Evolutionary conservation across 2,888 invertebrate species (phyloP), one percentile per base, ranked within the genome.

Genomic region (Coremacera marginata): DNA sequence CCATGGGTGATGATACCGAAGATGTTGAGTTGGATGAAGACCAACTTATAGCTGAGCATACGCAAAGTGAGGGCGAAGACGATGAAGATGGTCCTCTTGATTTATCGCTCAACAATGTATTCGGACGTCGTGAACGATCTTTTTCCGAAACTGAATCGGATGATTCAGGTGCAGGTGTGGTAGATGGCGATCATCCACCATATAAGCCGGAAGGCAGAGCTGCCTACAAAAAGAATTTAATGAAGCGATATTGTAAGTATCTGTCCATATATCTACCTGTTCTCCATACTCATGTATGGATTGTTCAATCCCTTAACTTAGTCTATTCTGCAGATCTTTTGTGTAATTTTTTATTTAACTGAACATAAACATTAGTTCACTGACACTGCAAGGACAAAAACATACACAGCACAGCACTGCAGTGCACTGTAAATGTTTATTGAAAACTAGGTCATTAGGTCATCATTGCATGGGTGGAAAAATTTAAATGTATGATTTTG

Each of bases 201-300:
- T 79, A 77, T 70, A 88, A 88, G 81, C 86, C 87, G 22, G 88
- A 89, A 63, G 88, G 87, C 75, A 83, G 88, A 27, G 87, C 88
- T 27, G 94, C 96, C 70, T 96, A 96, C 92, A 97, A 97, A 92
- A 97, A 97, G 90, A 95, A 94, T 86, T 93, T 97, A 86, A 96
- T 97, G 93, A 95, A 95, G 91, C 92, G 97, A 93, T 97, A 96
- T 91, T 94, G 97, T 97, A 94, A 97, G 97, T 95, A 96, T 14
- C 63, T 27, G 31, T 19, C 2, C 1, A 55, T 1, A 4, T 44
- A 44, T 2, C 5, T 44, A 37, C 7, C 55, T 55, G 25, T 14
- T 0, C 57, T 27, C 11, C 25, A 60, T 0, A 8, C 25, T 60
- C 57, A 3, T 19, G 0, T 3, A 9, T 14, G 57, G 3, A 25